Conservation (phyloP, 1,140 invertebrate genomes). For the Venturia canescens region DNA sequence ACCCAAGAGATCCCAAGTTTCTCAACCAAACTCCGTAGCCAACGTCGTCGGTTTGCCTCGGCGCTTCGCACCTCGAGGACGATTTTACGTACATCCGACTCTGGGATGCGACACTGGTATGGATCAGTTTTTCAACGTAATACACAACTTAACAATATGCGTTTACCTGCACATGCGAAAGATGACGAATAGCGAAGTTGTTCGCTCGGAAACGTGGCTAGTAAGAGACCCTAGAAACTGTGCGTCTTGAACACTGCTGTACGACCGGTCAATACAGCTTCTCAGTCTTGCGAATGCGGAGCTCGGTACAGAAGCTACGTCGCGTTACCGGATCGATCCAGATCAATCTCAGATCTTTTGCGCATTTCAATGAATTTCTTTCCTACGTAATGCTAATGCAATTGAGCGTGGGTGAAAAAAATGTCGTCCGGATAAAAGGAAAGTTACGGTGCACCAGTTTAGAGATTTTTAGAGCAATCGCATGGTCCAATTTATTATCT, state of each 20-base stretch:
- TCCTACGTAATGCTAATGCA: neutral
- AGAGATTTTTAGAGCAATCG: too few relatives aligned
- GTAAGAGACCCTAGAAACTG: neutral
- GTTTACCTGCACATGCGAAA: too few relatives aligned
- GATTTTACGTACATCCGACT: slow-evolving; percentile 56
- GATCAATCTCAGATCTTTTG: slow-evolving; percentile 48
- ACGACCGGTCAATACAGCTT: neutral
- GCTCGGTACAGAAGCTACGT: slow-evolving; percentile 18
- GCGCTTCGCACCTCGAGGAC: slow-evolving; percentile 52
- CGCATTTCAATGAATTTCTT: slow-evolving; percentile 46
- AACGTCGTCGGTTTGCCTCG: slow-evolving; percentile 42
- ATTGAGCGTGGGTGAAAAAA: too few relatives aligned
- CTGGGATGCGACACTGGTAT: neutral
- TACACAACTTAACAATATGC: neutral
- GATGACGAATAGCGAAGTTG: too few relatives aligned
- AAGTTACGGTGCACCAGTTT: too few relatives aligned
- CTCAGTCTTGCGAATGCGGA: neutral
- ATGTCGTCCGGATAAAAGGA: too few relatives aligned
- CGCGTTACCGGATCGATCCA: slow-evolving; percentile 62
- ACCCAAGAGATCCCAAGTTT: slow-evolving; percentile 52
- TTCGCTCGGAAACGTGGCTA: neutral
- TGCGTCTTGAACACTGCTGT: neutral
- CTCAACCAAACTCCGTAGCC: slow-evolving; percentile 37
- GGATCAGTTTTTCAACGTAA: neutral
- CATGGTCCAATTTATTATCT: too few relatives aligned